phyloP scores from a whole-genome alignment of 92 coral and sea anemone species.

The Bergia puertoricense region DNA sequence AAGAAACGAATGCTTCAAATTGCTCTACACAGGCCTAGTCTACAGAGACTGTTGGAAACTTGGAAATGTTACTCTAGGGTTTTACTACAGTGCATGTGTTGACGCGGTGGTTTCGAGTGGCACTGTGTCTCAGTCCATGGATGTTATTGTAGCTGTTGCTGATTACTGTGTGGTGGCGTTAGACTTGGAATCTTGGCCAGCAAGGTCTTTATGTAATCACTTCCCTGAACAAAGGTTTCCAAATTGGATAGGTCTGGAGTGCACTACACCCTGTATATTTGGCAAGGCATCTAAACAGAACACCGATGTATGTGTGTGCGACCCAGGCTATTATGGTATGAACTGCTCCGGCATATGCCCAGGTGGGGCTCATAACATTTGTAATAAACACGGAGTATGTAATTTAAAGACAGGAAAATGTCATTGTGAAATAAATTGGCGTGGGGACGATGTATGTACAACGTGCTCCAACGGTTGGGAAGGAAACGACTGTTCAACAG shows the following conservation, averaged over 20 bases:
- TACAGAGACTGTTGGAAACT: constrained; percentile 43
- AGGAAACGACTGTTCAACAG: constrained; percentile 62
- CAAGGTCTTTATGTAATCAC: constrained; percentile 56
- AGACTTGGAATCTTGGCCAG: constrained; percentile 57
- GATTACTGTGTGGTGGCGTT: constrained; percentile 58
- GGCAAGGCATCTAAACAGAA: constrained; percentile 48
- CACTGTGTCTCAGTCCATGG: constrained; percentile 50
- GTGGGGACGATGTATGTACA: constrained; percentile 58
- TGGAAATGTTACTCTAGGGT: constrained; percentile 47
- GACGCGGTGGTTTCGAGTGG: constrained; percentile 52
- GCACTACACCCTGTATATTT: constrained; percentile 56
- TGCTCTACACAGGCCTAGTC: constrained; percentile 51
- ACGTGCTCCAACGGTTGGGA: constrained; percentile 55
- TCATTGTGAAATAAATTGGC: constrained; percentile 60
- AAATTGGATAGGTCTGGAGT: constrained; percentile 66
- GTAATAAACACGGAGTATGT: constrained; percentile 61
- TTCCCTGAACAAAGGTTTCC: constrained; percentile 65
- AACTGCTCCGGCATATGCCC: constrained; percentile 60
- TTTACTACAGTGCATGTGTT: constrained; percentile 57
- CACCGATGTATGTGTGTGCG: constrained; percentile 54
- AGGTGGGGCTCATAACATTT: constrained; percentile 60
- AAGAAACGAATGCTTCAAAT: constrained; percentile 37
- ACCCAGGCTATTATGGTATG: constrained; percentile 60
- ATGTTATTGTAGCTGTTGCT: constrained; percentile 50
- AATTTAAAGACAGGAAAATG: constrained; percentile 52